These are phyloP conservation scores for Timandra comae DNA, from an alignment of 2,888 invertebrate genomes.

Conservation along the genomic window DNA sequence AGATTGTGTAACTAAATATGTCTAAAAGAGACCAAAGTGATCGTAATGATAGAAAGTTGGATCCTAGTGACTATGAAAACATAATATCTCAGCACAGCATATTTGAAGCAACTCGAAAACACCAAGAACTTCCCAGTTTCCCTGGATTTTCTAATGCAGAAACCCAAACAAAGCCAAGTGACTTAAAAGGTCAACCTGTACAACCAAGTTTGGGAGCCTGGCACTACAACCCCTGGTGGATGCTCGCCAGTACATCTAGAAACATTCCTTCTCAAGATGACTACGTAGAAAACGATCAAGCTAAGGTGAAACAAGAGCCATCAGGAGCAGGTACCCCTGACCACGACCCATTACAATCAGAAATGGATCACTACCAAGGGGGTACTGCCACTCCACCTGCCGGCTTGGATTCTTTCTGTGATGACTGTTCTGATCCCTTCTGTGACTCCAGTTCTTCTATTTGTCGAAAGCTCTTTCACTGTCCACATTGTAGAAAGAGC, in stretches of 20 bases:
- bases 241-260: conserved; percentile 70
- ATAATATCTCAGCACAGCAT: conserved; percentile 70
- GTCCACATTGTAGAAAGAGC: conserved; percentile 74
- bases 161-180: conserved; percentile 70
- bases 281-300: conserved; percentile 62
- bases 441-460: conserved; percentile 65
- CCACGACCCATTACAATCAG: conserved; percentile 56
- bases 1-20: conserved; percentile 46
- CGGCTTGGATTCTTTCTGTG: conserved; percentile 68
- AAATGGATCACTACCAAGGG: conserved; percentile 52
- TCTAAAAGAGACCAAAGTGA: conserved; percentile 70
- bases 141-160: conserved; percentile 72
- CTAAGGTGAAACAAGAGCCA: conserved; percentile 69
- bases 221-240: conserved; percentile 76
- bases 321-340: conserved; percentile 61
- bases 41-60: conserved; percentile 67
- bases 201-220: conserved; percentile 64
- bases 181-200: conserved; percentile 56
- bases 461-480: conserved; percentile 71
- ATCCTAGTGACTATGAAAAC: conserved; percentile 68
- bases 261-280: conserved; percentile 65
- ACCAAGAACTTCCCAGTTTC: conserved; percentile 68
- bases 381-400: conserved; percentile 58
- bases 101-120: conserved; percentile 65
- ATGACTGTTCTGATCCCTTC: conserved; percentile 73